A percentile compares a stretch with the other conserved stretches of the same genome.
Conservation (phyloP, 2,797 vertebrate species). For the Erpetoichthys calabaricus region DNA sequence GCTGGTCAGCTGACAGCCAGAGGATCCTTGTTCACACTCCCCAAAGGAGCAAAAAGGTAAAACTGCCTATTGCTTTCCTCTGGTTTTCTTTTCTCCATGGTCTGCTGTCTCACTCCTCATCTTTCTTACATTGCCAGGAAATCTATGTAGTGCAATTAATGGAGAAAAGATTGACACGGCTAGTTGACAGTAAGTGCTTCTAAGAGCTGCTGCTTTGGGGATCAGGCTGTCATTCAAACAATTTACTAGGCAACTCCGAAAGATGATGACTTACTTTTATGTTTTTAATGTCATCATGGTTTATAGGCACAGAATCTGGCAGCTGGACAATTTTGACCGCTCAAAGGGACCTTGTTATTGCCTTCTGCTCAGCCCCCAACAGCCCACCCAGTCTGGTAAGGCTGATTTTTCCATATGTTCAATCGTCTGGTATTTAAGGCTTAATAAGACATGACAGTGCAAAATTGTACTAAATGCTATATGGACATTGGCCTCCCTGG, state of each 20-base stretch:
- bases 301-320: slow-evolving; percentile 35
- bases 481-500: no score
- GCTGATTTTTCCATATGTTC: neutral
- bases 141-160: slow-evolving; percentile 53
- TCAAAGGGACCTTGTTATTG: slow-evolving; percentile 59
- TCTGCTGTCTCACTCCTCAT: neutral
- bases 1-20: slow-evolving; percentile 62
- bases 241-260: no score
- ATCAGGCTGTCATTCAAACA: no score
- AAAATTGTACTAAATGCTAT: no score
- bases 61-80: neutral
- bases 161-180: slow-evolving; percentile 37
- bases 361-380: slow-evolving; percentile 55
- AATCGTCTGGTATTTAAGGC: no score
- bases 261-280: no score
- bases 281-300: neutral
- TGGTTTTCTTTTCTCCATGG: neutral
- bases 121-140: slow-evolving; percentile 32
- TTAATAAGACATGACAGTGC: no score
- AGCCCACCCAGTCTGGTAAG: slow-evolving; percentile 53
- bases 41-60: slow-evolving; percentile 55
- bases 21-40: slow-evolving; percentile 53
- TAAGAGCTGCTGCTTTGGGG: no score
- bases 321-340: slow-evolving; percentile 61
- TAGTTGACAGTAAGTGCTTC: slow-evolving; percentile 45